A percentile compares a stretch with the other conserved stretches of the same genome.
phyloP scores from a whole-genome alignment of 2,113 vertebrate species.

The Prunella himalayana region DNA sequence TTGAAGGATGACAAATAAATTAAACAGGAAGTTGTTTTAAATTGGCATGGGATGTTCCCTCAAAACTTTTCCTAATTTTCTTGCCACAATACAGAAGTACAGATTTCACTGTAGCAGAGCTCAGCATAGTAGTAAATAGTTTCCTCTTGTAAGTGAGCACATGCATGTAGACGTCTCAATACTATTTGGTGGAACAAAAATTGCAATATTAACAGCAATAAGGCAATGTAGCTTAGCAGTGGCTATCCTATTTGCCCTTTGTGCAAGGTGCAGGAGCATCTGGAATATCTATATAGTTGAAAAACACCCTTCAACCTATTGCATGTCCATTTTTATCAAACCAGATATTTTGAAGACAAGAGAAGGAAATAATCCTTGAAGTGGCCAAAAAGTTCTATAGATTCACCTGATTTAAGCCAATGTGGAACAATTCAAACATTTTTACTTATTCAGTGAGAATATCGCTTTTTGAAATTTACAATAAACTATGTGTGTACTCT shows the following conservation, averaged over 20 bases:
- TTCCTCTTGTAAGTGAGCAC: background rate
- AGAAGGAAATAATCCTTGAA: background rate
- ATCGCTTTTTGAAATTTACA: background rate
- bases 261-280: background rate
- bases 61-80: constrained; percentile 58
- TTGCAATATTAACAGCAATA: background rate
- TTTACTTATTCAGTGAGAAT: background rate
- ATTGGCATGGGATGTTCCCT: constrained; percentile 13
- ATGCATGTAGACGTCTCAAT: background rate
- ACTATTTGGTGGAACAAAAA: background rate
- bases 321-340: background rate
- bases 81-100: constrained; percentile 47
- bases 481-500: background rate
- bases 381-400: background rate
- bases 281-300: background rate
- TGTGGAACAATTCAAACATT: background rate
- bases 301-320: background rate
- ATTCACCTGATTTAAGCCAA: background rate
- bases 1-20: constrained; percentile 65
- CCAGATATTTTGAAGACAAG: background rate
- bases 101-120: background rate
- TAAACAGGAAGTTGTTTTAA: constrained; percentile 48
- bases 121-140: background rate
- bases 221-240: background rate
- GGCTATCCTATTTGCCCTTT: background rate